Evolutionary conservation across 2,888 invertebrate genomes (phyloP).

Genomic region (Acrobasis repandana): DNA sequence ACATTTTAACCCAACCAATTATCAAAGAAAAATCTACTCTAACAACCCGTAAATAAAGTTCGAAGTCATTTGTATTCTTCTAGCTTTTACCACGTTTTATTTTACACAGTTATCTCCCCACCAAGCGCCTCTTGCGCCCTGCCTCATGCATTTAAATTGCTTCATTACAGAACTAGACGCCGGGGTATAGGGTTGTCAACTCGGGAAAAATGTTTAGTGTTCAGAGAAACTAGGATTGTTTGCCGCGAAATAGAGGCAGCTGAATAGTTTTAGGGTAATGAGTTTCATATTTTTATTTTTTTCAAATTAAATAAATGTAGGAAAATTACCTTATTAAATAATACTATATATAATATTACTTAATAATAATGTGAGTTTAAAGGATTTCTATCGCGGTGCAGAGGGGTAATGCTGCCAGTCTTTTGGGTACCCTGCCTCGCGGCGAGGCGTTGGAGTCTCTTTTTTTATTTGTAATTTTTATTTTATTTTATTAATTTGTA

Average conservation of each 20-base stretch:
- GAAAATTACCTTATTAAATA: neutral
- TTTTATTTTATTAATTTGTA: too few relatives aligned
- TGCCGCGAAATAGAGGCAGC: neutral
- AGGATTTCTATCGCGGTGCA: too few relatives aligned
- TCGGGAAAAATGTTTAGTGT: constrained; percentile 48
- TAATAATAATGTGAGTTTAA: neutral
- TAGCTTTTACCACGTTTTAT: constrained; percentile 45
- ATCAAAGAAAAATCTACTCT: constrained; percentile 34
- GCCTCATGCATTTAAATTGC: constrained; percentile 85
- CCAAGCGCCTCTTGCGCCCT: constrained; percentile 78
- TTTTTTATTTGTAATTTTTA: too few relatives aligned
- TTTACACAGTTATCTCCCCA: constrained; percentile 59
- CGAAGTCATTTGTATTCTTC: constrained; percentile 32
- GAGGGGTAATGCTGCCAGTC: too few relatives aligned
- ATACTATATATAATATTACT: too few relatives aligned
- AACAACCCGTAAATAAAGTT: neutral
- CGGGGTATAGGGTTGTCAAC: constrained; percentile 73
- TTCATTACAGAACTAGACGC: constrained; percentile 82
- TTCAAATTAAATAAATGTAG: neutral
- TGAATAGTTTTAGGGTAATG: neutral
- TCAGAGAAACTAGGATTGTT: constrained; percentile 17
- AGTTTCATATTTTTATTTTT: neutral
- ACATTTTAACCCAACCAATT: constrained; percentile 29
- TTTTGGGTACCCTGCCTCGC: too few relatives aligned
- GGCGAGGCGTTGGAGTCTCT: too few relatives aligned